Conservation (phyloP, 2,888 invertebrate species). For the Cinara cedri region DNA sequence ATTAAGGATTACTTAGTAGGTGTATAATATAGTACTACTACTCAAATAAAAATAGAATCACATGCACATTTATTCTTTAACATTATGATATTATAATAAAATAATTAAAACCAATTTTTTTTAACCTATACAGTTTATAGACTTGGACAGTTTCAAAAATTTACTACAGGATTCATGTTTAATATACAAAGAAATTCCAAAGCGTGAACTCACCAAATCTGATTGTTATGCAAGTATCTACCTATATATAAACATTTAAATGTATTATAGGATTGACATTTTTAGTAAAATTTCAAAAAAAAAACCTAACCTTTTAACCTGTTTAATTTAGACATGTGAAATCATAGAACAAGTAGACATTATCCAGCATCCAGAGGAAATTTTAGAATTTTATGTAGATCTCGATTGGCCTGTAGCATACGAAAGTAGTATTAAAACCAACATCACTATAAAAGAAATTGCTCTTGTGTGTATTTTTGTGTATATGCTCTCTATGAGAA, state of each 20-base stretch:
- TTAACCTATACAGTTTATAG: not conserved
- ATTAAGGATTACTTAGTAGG: too few species aligned
- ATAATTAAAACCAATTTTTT: not conserved
- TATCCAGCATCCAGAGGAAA: not conserved
- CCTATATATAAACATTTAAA: too few species aligned
- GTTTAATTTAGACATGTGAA: conserved; percentile 26
- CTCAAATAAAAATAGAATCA: too few species aligned
- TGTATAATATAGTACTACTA: too few species aligned
- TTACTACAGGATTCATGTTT: conserved; percentile 52
- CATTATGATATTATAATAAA: too few species aligned
- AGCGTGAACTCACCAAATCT: not conserved
- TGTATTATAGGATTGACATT: too few species aligned
- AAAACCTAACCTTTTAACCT: too few species aligned
- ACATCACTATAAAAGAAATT: conserved; percentile 7
- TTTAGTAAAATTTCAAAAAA: too few species aligned
- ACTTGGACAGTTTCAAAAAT: conserved; percentile 40
- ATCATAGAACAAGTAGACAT: conserved; percentile 15
- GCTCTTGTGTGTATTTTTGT: not conserved
- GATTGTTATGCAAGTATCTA: conserved; percentile 47
- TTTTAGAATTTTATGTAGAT: conserved; percentile 43
- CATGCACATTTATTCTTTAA: too few species aligned
- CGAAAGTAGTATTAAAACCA: conserved; percentile 3
- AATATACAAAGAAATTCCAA: conserved; percentile 14
- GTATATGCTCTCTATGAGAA: not conserved
- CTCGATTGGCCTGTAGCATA: conserved; percentile 34